These are phyloP conservation scores for Cheilosia vulpina DNA, from an alignment of 2,888 invertebrate species.

Conservation along the genomic window DNA sequence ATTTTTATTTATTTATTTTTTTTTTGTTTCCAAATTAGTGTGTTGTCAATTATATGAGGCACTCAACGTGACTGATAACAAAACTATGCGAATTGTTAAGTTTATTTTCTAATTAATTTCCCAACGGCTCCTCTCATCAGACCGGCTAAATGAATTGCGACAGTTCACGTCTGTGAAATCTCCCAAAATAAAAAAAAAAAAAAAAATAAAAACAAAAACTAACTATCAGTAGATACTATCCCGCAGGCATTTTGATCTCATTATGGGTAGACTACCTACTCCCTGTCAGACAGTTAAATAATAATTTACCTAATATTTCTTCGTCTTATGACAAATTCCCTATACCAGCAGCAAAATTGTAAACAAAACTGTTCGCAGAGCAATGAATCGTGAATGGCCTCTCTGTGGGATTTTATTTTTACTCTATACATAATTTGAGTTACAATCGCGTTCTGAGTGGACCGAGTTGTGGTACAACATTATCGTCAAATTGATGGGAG, in stretches of 20 bases:
- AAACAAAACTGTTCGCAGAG: slow-evolving; percentile 63
- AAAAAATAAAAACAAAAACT: slow-evolving; percentile 6
- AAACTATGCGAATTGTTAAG: too few relatives aligned
- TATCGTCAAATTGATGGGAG: too few relatives aligned
- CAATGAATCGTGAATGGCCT: slow-evolving; percentile 51
- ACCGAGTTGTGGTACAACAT: too few relatives aligned
- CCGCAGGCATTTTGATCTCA: background rate
- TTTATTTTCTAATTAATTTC: too few relatives aligned
- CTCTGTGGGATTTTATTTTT: background rate
- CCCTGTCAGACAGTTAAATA: slow-evolving; percentile 3
- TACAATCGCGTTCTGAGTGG: slow-evolving; percentile 1
- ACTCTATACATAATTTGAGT: slow-evolving; percentile 56
- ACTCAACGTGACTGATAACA: background rate
- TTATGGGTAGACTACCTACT: background rate
- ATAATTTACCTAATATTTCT: slow-evolving; percentile 23
- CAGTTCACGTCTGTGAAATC: background rate
- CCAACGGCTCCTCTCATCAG: too few relatives aligned
- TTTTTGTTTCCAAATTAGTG: background rate
- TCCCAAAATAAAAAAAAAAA: background rate
- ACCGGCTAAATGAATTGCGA: background rate
- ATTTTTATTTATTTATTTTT: too few relatives aligned
- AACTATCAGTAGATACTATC: background rate
- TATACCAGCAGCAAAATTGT: slow-evolving; percentile 40
- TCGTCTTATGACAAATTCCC: background rate
- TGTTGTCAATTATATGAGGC: background rate